Evolutionary conservation across 1,140 invertebrate genomes (phyloP).

Genomic region (Drosophila bipectinata): DNA sequence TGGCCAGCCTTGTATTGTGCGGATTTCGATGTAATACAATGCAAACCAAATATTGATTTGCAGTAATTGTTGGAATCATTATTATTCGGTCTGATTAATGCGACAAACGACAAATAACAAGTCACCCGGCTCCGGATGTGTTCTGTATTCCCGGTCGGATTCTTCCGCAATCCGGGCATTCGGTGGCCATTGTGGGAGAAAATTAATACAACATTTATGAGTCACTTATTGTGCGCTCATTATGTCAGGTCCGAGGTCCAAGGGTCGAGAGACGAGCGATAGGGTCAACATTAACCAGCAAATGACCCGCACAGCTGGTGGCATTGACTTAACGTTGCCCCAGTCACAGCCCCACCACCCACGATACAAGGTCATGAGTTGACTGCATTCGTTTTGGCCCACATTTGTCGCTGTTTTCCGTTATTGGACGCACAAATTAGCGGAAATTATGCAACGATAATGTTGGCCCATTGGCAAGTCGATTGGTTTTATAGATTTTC

Average conservation of each 20-base stretch:
- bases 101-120: constrained; percentile 37
- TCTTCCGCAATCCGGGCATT: constrained; percentile 5
- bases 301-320: constrained; percentile 71
- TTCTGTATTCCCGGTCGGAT: constrained; percentile 14
- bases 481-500: constrained; percentile 32
- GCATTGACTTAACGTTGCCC: constrained; percentile 19
- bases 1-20: constrained; percentile 21
- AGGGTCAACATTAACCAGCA: constrained; percentile 44
- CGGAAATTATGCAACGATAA: constrained; percentile 75
- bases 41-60: constrained; percentile 72
- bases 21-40: constrained; percentile 46
- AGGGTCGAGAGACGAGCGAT: not conserved
- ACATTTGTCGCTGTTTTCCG: constrained; percentile 48
- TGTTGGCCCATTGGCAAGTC: constrained; percentile 32
- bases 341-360: not conserved
- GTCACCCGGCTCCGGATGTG: constrained; percentile 19
- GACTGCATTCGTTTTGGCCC: constrained; percentile 48
- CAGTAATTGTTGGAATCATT: constrained; percentile 48
- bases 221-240: constrained; percentile 67
- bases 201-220: constrained; percentile 74
- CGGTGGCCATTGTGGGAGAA: constrained; percentile 44
- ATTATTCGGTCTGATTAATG: constrained; percentile 51
- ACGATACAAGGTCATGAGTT: not conserved
- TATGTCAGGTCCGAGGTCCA: constrained; percentile 30
- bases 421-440: constrained; percentile 66